phyloP scores from a whole-genome alignment of 2,888 invertebrate species.

The Oscheius sp. region DNA sequence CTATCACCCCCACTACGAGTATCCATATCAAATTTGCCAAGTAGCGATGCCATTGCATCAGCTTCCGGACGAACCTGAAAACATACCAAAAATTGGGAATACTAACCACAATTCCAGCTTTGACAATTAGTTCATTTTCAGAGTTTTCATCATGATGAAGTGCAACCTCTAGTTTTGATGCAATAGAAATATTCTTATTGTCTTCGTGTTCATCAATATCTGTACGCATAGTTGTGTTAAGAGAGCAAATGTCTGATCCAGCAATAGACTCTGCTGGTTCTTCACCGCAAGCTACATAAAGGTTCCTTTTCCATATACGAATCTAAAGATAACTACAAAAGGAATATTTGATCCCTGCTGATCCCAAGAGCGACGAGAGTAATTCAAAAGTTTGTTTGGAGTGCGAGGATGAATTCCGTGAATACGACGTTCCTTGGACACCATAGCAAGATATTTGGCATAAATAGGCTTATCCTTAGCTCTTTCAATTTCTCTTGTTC shows the following conservation, averaged over 20 bases:
- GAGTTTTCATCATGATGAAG: not conserved
- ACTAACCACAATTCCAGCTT: not conserved
- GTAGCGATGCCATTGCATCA: slow-evolving; percentile 65
- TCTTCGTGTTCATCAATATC: not conserved
- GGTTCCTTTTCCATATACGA: slow-evolving; percentile 60
- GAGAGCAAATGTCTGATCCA: slow-evolving; percentile 33
- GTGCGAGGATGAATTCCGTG: slow-evolving; percentile 81
- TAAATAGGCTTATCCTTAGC: slow-evolving; percentile 67
- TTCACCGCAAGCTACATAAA: slow-evolving; percentile 67
- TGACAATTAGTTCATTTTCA: slow-evolving; percentile 8
- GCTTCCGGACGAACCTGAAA: slow-evolving; percentile 53
- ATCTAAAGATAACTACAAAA: too few species aligned
- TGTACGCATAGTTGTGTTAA: not conserved
- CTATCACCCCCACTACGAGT: slow-evolving; percentile 60
- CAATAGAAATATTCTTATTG: too few species aligned
- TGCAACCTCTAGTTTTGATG: too few species aligned
- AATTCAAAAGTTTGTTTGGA: slow-evolving; percentile 86
- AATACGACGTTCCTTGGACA: slow-evolving; percentile 52
- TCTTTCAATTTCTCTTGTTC: slow-evolving; percentile 61
- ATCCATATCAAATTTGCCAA: slow-evolving; percentile 65
- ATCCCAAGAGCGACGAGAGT: slow-evolving; percentile 92
- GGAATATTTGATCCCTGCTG: slow-evolving; percentile 77
- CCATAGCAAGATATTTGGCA: slow-evolving; percentile 52
- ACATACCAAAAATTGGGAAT: not conserved
- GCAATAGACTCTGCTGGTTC: slow-evolving; percentile 63